Percentiles rank a stretch among this genome's conserved stretches.
phyloP scores from a whole-genome alignment of 2,888 invertebrate genomes.

The Kryphioiulus occultus region DNA sequence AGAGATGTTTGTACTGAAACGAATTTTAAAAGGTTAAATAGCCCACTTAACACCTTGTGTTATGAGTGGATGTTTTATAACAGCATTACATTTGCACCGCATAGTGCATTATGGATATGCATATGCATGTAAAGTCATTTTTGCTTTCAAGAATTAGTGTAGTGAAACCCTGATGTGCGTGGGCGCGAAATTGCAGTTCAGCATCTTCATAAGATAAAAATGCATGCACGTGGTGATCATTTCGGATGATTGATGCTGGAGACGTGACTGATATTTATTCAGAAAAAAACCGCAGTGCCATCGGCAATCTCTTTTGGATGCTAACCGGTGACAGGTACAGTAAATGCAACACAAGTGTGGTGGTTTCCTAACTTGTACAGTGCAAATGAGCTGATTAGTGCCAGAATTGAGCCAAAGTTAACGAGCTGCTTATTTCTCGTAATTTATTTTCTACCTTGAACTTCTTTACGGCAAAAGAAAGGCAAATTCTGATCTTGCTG shows the following conservation, averaged over 20 bases:
- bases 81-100: no score
- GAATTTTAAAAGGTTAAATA: background rate
- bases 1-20: background rate
- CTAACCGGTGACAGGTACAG: no score
- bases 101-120: background rate
- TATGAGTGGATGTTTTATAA: no score
- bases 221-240: background rate
- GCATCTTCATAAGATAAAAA: background rate
- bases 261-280: background rate
- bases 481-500: background rate
- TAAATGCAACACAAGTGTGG: background rate
- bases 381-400: no score
- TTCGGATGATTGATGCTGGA: background rate
- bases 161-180: no score
- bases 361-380: background rate
- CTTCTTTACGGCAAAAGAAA: slow-evolving; percentile 42
- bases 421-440: background rate
- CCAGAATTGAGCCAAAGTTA: background rate
- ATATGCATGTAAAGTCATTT: background rate
- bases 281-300: background rate
- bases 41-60: no score
- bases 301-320: no score
- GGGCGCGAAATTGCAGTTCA: no score
- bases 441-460: slow-evolving; percentile 39
- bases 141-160: background rate